Conservation (phyloP, 1,140 invertebrate species). For the Leucophenga varia region DNA sequence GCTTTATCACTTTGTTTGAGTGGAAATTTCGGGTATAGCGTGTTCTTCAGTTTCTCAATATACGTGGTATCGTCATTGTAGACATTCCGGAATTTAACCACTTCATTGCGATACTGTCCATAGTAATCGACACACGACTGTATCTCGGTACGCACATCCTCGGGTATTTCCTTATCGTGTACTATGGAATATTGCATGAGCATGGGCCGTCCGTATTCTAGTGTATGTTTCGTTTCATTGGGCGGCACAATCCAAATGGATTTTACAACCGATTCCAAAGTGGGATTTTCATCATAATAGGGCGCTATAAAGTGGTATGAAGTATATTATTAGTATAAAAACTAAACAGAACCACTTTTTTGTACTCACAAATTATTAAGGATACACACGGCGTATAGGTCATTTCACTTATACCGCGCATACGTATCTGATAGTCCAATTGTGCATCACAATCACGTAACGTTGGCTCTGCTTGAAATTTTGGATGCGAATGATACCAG, state of each 20-base stretch:
- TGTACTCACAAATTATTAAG: conserved; percentile 82
- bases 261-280: conserved; percentile 77
- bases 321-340: background rate
- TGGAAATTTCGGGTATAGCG: conserved; percentile 67
- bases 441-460: conserved; percentile 89
- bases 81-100: conserved; percentile 74
- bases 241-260: conserved; percentile 95
- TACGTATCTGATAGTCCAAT: conserved; percentile 90
- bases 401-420: conserved; percentile 86
- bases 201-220: conserved; percentile 88
- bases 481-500: conserved; percentile 97
- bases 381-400: conserved; percentile 91
- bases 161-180: conserved; percentile 78
- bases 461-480: conserved; percentile 83
- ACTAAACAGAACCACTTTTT: conserved; percentile 1
- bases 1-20: conserved; percentile 66
- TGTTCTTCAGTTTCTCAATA: conserved; percentile 76
- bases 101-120: conserved; percentile 69
- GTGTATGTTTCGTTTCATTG: conserved; percentile 80
- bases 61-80: conserved; percentile 74
- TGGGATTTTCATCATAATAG: conserved; percentile 77
- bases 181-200: conserved; percentile 81
- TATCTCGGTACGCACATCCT: conserved; percentile 84
- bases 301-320: conserved; percentile 76
- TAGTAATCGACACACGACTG: conserved; percentile 85